phyloP scores from a whole-genome alignment of 2,797 vertebrate genomes.

The Tiaroga cobitis region DNA sequence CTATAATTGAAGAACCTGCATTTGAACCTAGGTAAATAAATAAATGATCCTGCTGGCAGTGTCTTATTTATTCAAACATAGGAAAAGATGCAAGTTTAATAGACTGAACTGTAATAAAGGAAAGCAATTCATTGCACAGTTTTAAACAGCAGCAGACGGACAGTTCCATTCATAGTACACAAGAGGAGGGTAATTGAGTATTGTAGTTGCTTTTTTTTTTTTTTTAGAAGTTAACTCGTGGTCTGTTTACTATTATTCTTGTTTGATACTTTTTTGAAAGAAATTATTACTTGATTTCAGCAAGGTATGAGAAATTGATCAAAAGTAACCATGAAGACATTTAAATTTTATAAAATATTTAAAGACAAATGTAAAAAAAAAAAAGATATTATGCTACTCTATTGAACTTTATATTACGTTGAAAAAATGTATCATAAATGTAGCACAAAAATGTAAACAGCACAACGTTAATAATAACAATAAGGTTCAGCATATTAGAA shows the following conservation, averaged over 20 bases:
- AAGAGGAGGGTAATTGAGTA: constrained; percentile 62
- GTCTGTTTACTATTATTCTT: constrained; percentile 23
- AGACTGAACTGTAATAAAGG: constrained; percentile 49
- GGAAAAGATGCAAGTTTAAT: constrained; percentile 62
- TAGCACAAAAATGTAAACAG: background rate
- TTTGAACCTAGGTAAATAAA: background rate
- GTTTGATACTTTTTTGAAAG: background rate
- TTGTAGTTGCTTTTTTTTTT: constrained; percentile 65
- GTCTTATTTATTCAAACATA: constrained; percentile 5
- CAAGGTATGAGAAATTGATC: background rate
- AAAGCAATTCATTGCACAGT: constrained; percentile 38
- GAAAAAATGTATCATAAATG: background rate
- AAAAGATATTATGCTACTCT: background rate
- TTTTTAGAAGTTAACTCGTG: constrained; percentile 64
- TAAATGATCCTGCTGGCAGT: background rate
- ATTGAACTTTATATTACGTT: background rate
- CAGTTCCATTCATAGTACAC: constrained; percentile 56
- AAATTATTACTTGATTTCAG: background rate
- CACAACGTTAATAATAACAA: background rate
- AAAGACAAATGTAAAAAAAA: background rate
- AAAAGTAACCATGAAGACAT: background rate
- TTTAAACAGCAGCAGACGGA: constrained; percentile 50
- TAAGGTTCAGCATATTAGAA: constrained; percentile 35
- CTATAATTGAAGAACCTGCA: background rate
- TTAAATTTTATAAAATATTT: background rate